Base-by-base conservation (phyloP, 2,797 vertebrate species). In the Falco biarmicus region DNA sequence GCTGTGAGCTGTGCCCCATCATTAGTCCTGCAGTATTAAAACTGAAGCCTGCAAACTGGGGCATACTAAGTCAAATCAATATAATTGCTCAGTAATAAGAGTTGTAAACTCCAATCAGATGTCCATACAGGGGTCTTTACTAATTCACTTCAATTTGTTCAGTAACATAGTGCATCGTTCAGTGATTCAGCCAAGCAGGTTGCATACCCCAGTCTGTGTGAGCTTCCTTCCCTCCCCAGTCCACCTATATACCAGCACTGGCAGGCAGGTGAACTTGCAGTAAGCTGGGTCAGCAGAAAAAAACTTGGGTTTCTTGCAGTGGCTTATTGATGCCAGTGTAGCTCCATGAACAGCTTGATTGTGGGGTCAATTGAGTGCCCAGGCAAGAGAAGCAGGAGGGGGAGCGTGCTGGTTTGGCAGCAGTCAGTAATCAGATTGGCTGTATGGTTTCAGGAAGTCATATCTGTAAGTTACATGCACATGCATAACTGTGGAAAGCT, bases 171-270 rank as follows among this genome's bases (percentile, higher is more conserved):
- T 32, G 13, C 18, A 5, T 51, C 4, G 7, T 18, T 77, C 28
- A 43, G 32, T 18, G 28, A 54, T 69, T 54, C 28, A 69, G 3
- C 32, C 15, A n/a, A 64, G 77, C 5, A 29, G 45, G 51, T 64
- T 0, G 0, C 7, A 6, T 74, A 25, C 13, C 11, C 13, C 4
- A 4, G 66, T 24, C 45, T 6, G 2, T n/a, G 19, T 34, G 51
- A 64, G 11, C 64, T 41, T 78, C 22, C 50, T 74, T 66, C 34
- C 15, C 22, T 82, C 43, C 6, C 5, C n/a, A 37, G 37, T 25
- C 47, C 3, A 8, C 22, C 50, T 3, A 1, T 10, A 7, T 50
- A n/a, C 24, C 31, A 74, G n/a, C 24, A 8, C 34, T 80, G 29
- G 18, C 43, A 41, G 26, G 34, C 65, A 54, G 29, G 25, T 82